phyloP scores from a whole-genome alignment of 2,113 vertebrate genomes.

The Pomatostomus ruficeps region DNA sequence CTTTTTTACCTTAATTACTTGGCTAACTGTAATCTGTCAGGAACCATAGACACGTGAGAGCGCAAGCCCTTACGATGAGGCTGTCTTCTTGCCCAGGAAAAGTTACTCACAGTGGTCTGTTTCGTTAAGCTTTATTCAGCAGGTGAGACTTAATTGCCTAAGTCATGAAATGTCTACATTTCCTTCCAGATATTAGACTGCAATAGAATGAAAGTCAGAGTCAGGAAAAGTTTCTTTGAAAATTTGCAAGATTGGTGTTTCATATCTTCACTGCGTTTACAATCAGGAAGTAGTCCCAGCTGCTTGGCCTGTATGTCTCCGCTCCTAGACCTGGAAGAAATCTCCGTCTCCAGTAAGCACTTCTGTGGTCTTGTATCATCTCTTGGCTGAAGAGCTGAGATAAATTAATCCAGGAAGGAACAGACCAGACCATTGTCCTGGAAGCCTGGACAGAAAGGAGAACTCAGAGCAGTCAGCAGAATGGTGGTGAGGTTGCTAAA shows the following conservation, averaged over 20 bases:
- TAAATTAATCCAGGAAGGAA: background rate
- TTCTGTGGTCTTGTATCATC: background rate
- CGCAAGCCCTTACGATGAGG: background rate
- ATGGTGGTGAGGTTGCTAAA: background rate
- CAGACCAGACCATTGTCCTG: background rate
- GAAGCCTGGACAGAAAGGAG: background rate
- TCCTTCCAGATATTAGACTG: background rate
- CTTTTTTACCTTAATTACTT: conserved; percentile 18
- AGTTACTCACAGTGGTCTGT: background rate
- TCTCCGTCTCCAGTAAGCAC: background rate
- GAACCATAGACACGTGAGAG: background rate
- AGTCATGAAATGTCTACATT: background rate
- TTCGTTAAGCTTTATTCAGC: background rate
- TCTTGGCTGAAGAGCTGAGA: background rate
- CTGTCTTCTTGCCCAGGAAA: background rate
- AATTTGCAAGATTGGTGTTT: background rate
- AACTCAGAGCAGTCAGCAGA: background rate
- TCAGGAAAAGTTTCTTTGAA: background rate
- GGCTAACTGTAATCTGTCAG: conserved; percentile 19
- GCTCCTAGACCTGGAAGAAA: background rate
- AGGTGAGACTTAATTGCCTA: background rate
- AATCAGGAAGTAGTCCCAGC: background rate
- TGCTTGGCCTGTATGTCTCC: background rate
- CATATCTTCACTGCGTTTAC: background rate
- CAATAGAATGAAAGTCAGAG: background rate